Base-by-base conservation (phyloP, 2,797 vertebrate genomes). In the Oophaga sylvatica region DNA sequence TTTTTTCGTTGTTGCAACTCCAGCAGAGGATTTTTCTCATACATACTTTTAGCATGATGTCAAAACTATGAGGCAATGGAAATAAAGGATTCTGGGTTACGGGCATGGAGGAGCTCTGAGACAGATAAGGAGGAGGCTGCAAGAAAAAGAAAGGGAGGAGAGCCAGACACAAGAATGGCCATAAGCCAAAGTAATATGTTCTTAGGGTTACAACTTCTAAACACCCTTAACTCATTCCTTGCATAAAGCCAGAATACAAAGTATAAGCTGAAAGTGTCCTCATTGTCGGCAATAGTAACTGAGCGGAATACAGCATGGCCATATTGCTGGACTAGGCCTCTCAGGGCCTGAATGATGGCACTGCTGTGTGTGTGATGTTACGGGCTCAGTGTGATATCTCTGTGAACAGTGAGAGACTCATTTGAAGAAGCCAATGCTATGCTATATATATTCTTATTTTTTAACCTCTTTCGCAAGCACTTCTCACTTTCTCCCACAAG, bases 21-120 rank as follows among this genome's bases (percentile, higher is more conserved):
- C 57, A 67, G 35, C 77, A 75, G 62, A 45, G 22, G 65, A 48
- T 70, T 77, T 83, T 60, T 87, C 53, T 48, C 71, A 53, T 31
- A 81, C 84, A 86, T 89, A 86, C 80, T 89, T 89, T 83, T n/a
- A 77, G 68, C 88, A 83, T 89, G 84, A 86, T 83, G 88, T 89
- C 88, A 89, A 57, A 62, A 35, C 71, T 86, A 84, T 62, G 88
- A 86, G 73, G 70, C 63, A 80, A 86, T 62, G 80, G 71, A 75
- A 86, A 71, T 57, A 7, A 67, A 71, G 88, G 35, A 85, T 85
- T 80, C 29, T 86, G 88, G 84, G 87, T 60, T 81, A 26, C 41
- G 88, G 84, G 67, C 71, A 89, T 86, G 70, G 71, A 86, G 83
- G 62, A 86, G 79, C 65, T 80, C 63, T 67, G 60, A 85, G 48